phyloP scores from a whole-genome alignment of 1,140 invertebrate species.

The Antheraea pernyi region DNA sequence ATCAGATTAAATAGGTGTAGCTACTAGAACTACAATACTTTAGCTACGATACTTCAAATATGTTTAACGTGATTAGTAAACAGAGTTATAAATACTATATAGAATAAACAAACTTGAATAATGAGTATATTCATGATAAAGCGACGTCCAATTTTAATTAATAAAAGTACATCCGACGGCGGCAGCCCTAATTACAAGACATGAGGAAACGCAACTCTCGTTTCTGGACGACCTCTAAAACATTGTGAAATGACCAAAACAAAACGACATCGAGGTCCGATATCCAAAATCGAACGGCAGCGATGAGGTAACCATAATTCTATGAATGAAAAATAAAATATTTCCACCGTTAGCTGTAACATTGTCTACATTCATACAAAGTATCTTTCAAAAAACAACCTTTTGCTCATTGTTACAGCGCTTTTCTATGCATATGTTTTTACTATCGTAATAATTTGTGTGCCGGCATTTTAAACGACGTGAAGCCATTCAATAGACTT shows the following conservation, averaged over 20 bases:
- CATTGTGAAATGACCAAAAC: constrained; percentile 39
- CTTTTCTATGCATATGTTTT: background rate
- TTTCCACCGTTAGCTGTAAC: constrained; percentile 43
- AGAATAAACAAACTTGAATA: background rate
- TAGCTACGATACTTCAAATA: background rate
- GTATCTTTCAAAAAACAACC: constrained; percentile 20
- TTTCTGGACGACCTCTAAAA: constrained; percentile 38
- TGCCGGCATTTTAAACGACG: constrained; percentile 9
- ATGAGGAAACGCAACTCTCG: constrained; percentile 21
- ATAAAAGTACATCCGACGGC: background rate
- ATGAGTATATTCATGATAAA: background rate
- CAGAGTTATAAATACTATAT: background rate
- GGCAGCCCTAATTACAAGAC: constrained; percentile 16
- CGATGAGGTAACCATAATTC: constrained; percentile 58
- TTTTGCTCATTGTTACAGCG: constrained; percentile 4
- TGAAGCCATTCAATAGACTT: constrained; percentile 39
- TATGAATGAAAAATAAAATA: constrained; percentile 61
- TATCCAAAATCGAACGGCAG: constrained; percentile 46
- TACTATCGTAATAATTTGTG: constrained; percentile 17
- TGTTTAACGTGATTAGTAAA: background rate
- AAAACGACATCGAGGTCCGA: constrained; percentile 35
- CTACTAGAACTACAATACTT: no score
- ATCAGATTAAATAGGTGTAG: no score
- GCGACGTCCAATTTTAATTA: background rate
- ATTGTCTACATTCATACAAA: constrained; percentile 6